Conservation (phyloP, 30 jellyfish, hydroid and myxozoan genomes). For the Hydractinia symbiolongicarpus region DNA sequence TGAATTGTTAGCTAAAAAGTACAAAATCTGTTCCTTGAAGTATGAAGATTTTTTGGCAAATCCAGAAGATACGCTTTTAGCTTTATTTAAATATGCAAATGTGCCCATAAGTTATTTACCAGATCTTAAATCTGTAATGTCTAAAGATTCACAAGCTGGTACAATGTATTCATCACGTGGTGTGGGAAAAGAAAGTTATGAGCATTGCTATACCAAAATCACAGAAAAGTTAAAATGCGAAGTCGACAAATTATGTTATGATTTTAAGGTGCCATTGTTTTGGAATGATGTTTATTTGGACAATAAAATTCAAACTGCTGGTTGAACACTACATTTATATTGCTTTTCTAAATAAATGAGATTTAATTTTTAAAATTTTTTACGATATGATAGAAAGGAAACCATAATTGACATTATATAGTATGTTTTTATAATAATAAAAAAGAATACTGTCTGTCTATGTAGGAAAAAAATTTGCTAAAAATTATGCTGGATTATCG, state of each 20-base stretch:
- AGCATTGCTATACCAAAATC: background rate
- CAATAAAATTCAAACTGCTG: background rate
- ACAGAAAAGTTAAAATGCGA: conserved; percentile 24
- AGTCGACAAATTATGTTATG: conserved; percentile 8
- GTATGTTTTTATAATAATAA: too few relatives aligned
- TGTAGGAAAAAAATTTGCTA: too few relatives aligned
- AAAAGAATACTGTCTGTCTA: too few relatives aligned
- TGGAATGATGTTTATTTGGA: conserved; percentile 18
- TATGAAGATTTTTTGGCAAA: conserved; percentile 24
- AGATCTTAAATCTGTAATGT: background rate
- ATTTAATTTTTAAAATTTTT: too few relatives aligned
- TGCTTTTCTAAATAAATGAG: too few relatives aligned
- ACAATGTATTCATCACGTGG: conserved; percentile 15
- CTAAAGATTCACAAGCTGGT: conserved; percentile 29
- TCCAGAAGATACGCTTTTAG: background rate
- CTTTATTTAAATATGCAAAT: background rate
- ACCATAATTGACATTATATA: too few relatives aligned
- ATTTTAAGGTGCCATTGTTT: conserved; percentile 30
- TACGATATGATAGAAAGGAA: too few relatives aligned
- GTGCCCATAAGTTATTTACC: conserved; percentile 11
- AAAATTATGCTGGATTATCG: too few relatives aligned
- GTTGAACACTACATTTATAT: background rate
- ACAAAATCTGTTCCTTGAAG: conserved; percentile 10
- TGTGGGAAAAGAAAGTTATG: conserved; percentile 1
- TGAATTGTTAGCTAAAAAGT: background rate